Evolutionary conservation across 2,797 vertebrate genomes (phyloP).

Genomic region (Hylomyscus alleni): DNA sequence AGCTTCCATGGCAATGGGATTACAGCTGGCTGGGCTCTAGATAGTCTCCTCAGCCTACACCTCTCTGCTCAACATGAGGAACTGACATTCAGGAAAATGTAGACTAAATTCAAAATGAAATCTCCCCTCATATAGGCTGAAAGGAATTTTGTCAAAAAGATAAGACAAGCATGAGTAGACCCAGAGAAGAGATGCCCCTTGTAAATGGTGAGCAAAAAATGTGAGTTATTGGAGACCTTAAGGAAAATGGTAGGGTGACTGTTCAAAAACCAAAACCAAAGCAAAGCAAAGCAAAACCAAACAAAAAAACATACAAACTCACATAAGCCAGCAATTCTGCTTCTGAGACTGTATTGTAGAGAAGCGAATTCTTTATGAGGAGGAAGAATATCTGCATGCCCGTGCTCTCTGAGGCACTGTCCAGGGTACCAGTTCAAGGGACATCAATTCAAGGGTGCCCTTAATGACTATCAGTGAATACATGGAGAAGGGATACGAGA

Average conservation of each 20-base stretch:
- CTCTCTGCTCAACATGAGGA: conserved; percentile 8
- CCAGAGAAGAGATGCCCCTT: neutral
- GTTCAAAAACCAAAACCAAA: neutral
- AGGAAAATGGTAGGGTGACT: neutral
- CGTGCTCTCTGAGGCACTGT: neutral
- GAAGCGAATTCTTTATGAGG: neutral
- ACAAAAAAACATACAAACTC: neutral
- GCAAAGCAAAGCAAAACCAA: neutral
- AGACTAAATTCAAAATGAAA: neutral
- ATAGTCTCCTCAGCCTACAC: neutral
- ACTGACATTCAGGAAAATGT: neutral
- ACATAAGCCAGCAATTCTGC: neutral
- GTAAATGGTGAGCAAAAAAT: neutral
- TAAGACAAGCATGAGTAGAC: neutral
- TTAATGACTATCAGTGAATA: neutral
- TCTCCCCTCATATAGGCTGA: neutral
- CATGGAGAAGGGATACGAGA: neutral
- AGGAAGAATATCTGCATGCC: no score
- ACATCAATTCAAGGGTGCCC: neutral
- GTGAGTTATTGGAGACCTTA: neutral
- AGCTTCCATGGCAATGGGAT: neutral
- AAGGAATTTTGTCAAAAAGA: conserved; percentile 13
- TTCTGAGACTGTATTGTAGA: neutral
- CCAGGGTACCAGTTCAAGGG: no score
- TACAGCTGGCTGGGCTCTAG: neutral